phyloP scores from a whole-genome alignment of 1,140 invertebrate genomes.

The Drosophila burlai region DNA sequence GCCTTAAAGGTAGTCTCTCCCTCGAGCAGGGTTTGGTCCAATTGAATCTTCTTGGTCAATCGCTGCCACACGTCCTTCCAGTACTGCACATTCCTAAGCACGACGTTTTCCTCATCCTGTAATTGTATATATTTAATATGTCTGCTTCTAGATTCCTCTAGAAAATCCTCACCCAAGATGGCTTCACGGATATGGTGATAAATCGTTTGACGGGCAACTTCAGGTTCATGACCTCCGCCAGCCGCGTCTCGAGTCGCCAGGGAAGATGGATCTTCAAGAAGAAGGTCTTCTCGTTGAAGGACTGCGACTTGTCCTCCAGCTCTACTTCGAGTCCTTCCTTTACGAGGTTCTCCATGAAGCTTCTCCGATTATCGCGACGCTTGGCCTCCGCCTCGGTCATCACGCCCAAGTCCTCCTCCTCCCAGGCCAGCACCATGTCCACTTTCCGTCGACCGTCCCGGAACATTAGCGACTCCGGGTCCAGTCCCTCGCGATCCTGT shows the following conservation, averaged over 20 bases:
- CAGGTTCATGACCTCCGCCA: slow-evolving; percentile 95
- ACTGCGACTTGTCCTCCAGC: slow-evolving; percentile 92
- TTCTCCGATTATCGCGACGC: slow-evolving; percentile 88
- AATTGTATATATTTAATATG: not conserved
- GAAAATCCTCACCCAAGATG: slow-evolving; percentile 88
- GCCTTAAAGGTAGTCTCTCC: slow-evolving; percentile 93
- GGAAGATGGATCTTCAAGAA: slow-evolving; percentile 97
- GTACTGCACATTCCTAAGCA: slow-evolving; percentile 87
- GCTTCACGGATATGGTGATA: slow-evolving; percentile 93
- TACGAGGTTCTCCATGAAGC: slow-evolving; percentile 88
- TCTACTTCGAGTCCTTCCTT: slow-evolving; percentile 91
- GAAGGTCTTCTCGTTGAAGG: slow-evolving; percentile 94
- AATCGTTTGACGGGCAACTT: slow-evolving; percentile 95
- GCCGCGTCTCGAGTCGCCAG: slow-evolving; percentile 94
- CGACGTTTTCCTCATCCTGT: slow-evolving; percentile 88
- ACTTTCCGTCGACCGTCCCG: slow-evolving; percentile 93
- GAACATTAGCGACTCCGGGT: slow-evolving; percentile 90
- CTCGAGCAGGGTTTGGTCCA: slow-evolving; percentile 88
- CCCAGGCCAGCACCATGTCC: slow-evolving; percentile 96
- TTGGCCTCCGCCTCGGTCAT: slow-evolving; percentile 91
- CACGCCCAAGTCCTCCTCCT: slow-evolving; percentile 91
- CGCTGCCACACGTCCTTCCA: slow-evolving; percentile 86
- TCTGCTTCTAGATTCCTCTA: too few relatives aligned
- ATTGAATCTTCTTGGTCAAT: slow-evolving; percentile 88
- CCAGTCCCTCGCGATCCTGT: slow-evolving; percentile 86